Conservation (phyloP, 2,797 vertebrate species). For the Sciurus vulgaris region DNA sequence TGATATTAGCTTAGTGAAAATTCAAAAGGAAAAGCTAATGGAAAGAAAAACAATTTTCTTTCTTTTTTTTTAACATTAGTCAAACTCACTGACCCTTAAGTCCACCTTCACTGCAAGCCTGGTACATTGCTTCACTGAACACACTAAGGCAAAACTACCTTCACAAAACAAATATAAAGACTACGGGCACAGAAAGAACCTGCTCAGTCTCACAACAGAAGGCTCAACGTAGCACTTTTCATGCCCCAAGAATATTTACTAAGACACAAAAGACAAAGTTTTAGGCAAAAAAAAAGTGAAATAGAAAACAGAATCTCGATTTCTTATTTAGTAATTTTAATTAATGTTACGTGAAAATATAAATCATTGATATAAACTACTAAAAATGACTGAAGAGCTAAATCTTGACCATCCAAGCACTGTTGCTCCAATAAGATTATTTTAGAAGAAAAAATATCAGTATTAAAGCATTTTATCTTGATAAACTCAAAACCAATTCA, state of each 20-base stretch:
- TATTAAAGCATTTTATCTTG: neutral
- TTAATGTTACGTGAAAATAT: neutral
- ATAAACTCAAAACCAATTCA: neutral
- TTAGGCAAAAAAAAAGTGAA: neutral
- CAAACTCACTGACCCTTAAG: neutral
- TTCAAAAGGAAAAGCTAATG: neutral
- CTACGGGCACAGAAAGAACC: neutral
- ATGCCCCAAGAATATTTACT: neutral
- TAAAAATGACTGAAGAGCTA: neutral
- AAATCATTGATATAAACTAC: neutral
- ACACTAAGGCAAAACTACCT: neutral
- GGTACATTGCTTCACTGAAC: neutral
- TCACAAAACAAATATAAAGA: neutral
- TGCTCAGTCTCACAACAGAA: neutral
- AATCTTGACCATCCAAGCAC: neutral
- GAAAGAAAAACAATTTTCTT: neutral
- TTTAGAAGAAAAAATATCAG: neutral
- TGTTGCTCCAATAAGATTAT: neutral
- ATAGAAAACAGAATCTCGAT: neutral
- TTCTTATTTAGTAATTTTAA: neutral
- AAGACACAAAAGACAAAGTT: neutral
- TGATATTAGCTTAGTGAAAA: slow-evolving; percentile 57
- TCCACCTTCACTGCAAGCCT: neutral
- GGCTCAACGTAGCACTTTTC: neutral
- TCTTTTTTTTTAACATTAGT: neutral